Percentiles rank a stretch among this genome's conserved stretches.
phyloP scores from a whole-genome alignment of 1,140 invertebrate species.

The Atopsyche davidsoni region DNA sequence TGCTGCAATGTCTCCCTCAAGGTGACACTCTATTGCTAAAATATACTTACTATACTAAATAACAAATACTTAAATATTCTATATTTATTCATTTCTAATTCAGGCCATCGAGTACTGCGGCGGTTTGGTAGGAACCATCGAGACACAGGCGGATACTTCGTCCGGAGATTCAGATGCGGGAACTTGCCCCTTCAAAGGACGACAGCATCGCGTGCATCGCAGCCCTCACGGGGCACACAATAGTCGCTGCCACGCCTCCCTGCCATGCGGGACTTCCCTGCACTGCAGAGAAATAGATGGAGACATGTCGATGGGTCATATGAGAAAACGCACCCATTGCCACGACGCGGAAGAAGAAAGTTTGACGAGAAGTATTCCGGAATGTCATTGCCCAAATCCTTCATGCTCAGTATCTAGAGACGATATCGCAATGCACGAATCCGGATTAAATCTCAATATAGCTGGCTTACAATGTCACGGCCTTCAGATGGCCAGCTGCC shows the following conservation, averaged over 20 bases:
- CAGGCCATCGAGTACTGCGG: conserved; percentile 41
- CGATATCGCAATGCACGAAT: too few relatives aligned
- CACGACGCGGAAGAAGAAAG: too few relatives aligned
- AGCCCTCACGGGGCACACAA: not conserved
- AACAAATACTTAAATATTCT: not conserved
- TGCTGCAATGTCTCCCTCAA: conserved; percentile 70
- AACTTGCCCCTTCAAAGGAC: conserved; percentile 31
- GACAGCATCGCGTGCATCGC: conserved; percentile 16
- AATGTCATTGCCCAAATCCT: too few relatives aligned
- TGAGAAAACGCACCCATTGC: too few relatives aligned
- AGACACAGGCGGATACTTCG: conserved; percentile 44
- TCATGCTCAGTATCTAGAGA: too few relatives aligned
- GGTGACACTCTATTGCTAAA: conserved; percentile 28
- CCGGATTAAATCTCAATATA: too few relatives aligned
- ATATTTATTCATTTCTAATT: conserved; percentile 18
- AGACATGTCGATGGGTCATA: too few relatives aligned
- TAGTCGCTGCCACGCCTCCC: not conserved
- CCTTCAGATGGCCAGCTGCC: too few relatives aligned
- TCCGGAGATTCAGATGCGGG: conserved; percentile 43
- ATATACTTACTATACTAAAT: not conserved
- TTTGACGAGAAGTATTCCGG: too few relatives aligned
- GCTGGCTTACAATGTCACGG: too few relatives aligned
- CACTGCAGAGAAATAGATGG: conserved; percentile 2
- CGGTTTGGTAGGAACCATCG: conserved; percentile 44
- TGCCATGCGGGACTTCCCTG: too few relatives aligned